Conservation (phyloP, 2,888 invertebrate genomes). For the Celastrina argiolus region DNA sequence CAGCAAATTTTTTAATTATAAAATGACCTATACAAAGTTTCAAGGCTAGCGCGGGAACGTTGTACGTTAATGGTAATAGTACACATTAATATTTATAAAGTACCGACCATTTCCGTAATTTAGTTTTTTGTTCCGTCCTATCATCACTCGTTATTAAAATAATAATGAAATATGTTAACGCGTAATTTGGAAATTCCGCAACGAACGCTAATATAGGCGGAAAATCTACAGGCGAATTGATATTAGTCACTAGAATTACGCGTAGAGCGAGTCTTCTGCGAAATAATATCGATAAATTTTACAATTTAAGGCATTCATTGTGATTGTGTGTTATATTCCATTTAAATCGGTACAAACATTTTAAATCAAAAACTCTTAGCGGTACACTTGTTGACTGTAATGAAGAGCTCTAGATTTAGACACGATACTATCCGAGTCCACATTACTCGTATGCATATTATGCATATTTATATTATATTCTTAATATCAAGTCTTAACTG, state of each 20-base stretch:
- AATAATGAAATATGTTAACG: constrained; percentile 20
- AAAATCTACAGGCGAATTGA: neutral
- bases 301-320: neutral
- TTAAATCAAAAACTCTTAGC: neutral
- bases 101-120: constrained; percentile 19
- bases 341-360: neutral
- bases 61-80: constrained; percentile 14
- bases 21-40: constrained; percentile 15
- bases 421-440: neutral
- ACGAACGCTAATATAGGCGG: neutral
- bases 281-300: neutral
- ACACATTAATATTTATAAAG: constrained; percentile 20
- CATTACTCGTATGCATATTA: neutral
- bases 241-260: neutral
- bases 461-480: neutral
- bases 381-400: neutral
- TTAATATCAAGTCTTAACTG: neutral
- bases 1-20: constrained; percentile 11
- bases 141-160: constrained; percentile 25
- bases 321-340: neutral
- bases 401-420: neutral
- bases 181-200: constrained; percentile 21
- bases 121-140: constrained; percentile 14
- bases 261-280: neutral
- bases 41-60: constrained; percentile 16